Percentiles rank a stretch among this genome's conserved stretches.
Evolutionary conservation across 2,888 invertebrate species (phyloP).

Genomic region (Crioceris asparagi): DNA sequence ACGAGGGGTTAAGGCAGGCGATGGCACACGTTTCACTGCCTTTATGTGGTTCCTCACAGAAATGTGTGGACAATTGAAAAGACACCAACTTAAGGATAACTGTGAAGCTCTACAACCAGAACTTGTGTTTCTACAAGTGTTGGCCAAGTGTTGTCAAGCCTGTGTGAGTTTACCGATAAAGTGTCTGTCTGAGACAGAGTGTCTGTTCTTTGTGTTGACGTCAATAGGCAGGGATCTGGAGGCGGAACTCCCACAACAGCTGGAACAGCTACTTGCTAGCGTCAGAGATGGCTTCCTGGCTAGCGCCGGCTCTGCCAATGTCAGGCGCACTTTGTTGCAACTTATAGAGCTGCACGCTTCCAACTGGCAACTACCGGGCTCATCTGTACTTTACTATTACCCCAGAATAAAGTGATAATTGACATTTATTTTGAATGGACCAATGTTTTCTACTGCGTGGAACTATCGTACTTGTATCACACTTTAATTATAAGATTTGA

Average conservation of each 20-base stretch:
- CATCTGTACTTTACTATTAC: slow-evolving; percentile 82
- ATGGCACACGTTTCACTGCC: slow-evolving; percentile 61
- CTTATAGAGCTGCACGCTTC: slow-evolving; percentile 84
- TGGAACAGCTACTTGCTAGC: slow-evolving; percentile 67
- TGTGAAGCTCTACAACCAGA: slow-evolving; percentile 54
- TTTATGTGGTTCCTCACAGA: slow-evolving; percentile 85
- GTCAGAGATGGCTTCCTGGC: slow-evolving; percentile 80
- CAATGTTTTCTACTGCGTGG: no score
- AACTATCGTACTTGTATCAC: no score
- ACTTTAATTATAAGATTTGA: no score
- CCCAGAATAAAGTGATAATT: slow-evolving; percentile 44
- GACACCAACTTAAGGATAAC: slow-evolving; percentile 46
- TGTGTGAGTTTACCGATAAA: slow-evolving; percentile 75
- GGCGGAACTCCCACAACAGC: slow-evolving; percentile 65
- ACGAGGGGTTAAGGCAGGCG: slow-evolving; percentile 43
- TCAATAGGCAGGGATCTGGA: slow-evolving; percentile 83
- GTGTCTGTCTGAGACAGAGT: slow-evolving; percentile 75
- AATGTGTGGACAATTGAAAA: slow-evolving; percentile 80
- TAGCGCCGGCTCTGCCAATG: slow-evolving; percentile 59
- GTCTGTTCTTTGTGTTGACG: slow-evolving; percentile 79
- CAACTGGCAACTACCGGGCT: slow-evolving; percentile 83
- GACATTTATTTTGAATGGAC: no score
- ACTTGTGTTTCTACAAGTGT: slow-evolving; percentile 66
- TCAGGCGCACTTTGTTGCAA: slow-evolving; percentile 76
- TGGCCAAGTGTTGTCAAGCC: slow-evolving; percentile 83